These are phyloP conservation scores for Drosophila biarmipes DNA, from an alignment of 1,140 invertebrate species.

Conservation along the genomic window DNA sequence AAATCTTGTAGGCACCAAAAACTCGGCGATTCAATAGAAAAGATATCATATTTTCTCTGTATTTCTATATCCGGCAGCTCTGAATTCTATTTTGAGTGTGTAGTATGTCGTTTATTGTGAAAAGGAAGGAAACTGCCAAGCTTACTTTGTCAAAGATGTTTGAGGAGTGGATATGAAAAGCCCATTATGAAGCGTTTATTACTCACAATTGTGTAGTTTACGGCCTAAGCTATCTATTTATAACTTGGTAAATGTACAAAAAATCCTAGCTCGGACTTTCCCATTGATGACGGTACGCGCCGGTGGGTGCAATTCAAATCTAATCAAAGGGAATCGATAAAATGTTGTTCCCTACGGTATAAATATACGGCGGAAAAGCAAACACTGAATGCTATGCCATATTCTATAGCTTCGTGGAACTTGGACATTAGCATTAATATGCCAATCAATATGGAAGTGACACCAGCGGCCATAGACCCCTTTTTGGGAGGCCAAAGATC, in stretches of 20 bases:
- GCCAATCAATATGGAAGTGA: slow-evolving; percentile 34
- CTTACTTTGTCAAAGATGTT: neutral
- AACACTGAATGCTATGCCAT: neutral
- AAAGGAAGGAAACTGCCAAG: slow-evolving; percentile 2
- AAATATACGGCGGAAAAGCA: neutral
- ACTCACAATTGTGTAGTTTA: slow-evolving; percentile 15
- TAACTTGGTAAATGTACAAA: slow-evolving; percentile 10
- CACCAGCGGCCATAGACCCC: slow-evolving; percentile 20
- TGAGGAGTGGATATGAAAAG: slow-evolving; percentile 1
- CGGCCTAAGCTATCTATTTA: slow-evolving; percentile 17
- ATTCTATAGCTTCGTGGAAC: neutral
- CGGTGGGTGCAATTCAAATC: slow-evolving; percentile 19
- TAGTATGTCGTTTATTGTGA: neutral
- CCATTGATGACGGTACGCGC: slow-evolving; percentile 10
- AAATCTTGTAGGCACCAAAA: slow-evolving; percentile 2
- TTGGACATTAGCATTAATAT: slow-evolving; percentile 53
- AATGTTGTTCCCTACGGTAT: slow-evolving; percentile 14
- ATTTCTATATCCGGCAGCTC: slow-evolving; percentile 13
- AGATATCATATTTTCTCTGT: slow-evolving; percentile 24
- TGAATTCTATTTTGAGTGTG: neutral
- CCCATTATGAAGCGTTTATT: slow-evolving; percentile 5
- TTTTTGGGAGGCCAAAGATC: slow-evolving; percentile 36
- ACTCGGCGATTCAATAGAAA: slow-evolving; percentile 2
- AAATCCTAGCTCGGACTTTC: slow-evolving; percentile 26
- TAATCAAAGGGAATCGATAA: slow-evolving; percentile 38